Evolutionary conservation across 2,888 invertebrate genomes (phyloP), one percentile per base, ranked within the genome.

Genomic region (Platycheirus rosarum): DNA sequence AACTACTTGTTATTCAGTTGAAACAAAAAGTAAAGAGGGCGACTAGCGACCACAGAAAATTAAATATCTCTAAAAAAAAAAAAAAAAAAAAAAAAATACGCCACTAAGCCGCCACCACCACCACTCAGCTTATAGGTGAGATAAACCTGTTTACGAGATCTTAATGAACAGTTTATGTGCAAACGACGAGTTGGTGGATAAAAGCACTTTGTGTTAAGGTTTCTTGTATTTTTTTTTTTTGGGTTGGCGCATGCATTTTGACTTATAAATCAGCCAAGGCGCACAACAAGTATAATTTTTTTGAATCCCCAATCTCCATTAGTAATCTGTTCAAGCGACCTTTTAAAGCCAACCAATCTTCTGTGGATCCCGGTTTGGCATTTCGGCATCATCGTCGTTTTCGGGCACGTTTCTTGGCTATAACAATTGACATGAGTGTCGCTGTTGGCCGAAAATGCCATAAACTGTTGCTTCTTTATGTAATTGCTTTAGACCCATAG

Each of bases 131-230:
- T 69, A 82, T 82, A 82, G 82, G 82, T 82, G 76, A 82, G 68
- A 82, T 77, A 82, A 82, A 82, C 82, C 82, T 53, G 82, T 82
- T 82, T 73, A 42, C 68, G 51, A 62, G 42, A 11, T 23, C 26
- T 71, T 49, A 82, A 73, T 82, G 71, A 82, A 77, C 77, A 68
- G 73, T 82, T 60, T 82, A 77, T 82, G 48, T 44, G 66, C 68
- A 55, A 73, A 53, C 46, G 62, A 53, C 60, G 48, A 42, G 62
- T 71, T 79, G 40, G 60, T 55, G 63, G 46, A 75, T 80, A 70
- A 76, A 71, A 60, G 48, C 57, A 63, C 68, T 44, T 70, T 63
- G 62, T 55, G 53, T 35, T 57, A 69, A 55, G 46, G 44, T 51
- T 60, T 66, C 57, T 51, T 53, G 32, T 18, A 32, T 63, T 40